These are phyloP conservation scores for Brachypalpus laphriformis DNA, from an alignment of 2,888 invertebrate genomes.

Conservation along the genomic window DNA sequence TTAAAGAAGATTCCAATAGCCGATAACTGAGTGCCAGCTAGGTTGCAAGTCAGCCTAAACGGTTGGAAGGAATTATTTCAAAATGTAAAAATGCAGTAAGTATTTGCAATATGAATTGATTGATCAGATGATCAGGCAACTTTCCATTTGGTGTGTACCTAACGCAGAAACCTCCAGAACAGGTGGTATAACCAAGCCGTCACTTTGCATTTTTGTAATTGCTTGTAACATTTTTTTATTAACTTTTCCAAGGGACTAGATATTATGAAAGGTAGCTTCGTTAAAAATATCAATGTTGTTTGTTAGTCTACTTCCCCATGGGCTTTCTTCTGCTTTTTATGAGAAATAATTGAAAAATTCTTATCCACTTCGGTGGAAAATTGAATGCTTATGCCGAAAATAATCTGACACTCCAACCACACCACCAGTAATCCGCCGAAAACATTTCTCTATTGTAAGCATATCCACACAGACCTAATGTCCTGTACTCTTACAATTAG, in stretches of 20 bases:
- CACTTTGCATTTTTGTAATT: neutral
- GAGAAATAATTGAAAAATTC: neutral
- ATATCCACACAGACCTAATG: neutral
- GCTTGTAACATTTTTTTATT: neutral
- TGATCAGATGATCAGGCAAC: no score
- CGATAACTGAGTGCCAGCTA: no score
- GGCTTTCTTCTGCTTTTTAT: neutral
- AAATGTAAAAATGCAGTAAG: no score
- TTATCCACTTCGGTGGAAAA: neutral
- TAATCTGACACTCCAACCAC: neutral
- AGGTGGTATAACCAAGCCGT: no score
- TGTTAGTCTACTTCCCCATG: conserved; percentile 16
- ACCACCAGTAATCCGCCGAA: neutral
- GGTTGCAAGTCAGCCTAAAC: no score
- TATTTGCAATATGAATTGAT: no score
- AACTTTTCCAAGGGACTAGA: neutral
- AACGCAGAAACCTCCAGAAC: no score
- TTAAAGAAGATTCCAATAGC: no score
- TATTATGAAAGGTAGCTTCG: neutral
- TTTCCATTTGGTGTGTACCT: no score
- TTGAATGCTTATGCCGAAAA: neutral
- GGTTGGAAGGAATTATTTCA: no score
- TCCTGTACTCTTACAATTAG: neutral
- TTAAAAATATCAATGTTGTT: conserved; percentile 5
- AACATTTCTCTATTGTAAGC: neutral